Base-by-base conservation (phyloP, 2,888 invertebrate genomes). In the Lepidonotus clava region DNA sequence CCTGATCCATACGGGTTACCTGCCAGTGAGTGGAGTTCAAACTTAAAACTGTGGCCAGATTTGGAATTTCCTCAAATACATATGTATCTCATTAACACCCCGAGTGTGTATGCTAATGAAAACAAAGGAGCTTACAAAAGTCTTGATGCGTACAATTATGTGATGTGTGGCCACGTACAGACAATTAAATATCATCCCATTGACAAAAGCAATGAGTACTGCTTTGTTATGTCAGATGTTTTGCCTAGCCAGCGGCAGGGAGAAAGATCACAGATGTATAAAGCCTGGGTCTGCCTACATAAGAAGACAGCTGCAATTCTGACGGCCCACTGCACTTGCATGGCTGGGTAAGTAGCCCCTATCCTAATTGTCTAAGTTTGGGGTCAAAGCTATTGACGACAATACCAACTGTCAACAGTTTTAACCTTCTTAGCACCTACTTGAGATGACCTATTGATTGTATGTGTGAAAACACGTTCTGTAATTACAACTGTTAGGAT, bases 291-390 rank as follows among this genome's bases (percentile, higher is more conserved):
- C n/a, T 56, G 56, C n/a, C 4, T 56, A n/a, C 4, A 56, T n/a
- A 56, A 56, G n/a, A 8, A 56, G n/a, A 56, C 8, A 21, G 56
- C 56, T 14, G 56, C 11, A 11, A 56, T 56, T 4, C n/a, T 56
- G 56, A 56, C 56, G n/a, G 56, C 56, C 56, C n/a, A 56, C 56
- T 56, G 56, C 56, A 56, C 56, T 21, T 56, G 56, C n/a, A 56
- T 56, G 56, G 56, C 56, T 21, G 56, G 56, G 56, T 56, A 56
- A 56, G 56, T 56, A 56, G n/a, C 5, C 5, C 8, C n/a, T 56
- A 5, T 56, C n/a, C n/a, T n/a, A 8, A 14, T n/a, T n/a, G n/a
- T n/a, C n/a, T n/a, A n/a, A n/a, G n/a, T n/a, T n/a, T n/a, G n/a
- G n/a, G n/a, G n/a, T n/a, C n/a, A n/a, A n/a, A n/a, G n/a, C n/a